Base-by-base conservation (phyloP, 64 coral and sea anemone species). In the Pocillopora verrucosa region DNA sequence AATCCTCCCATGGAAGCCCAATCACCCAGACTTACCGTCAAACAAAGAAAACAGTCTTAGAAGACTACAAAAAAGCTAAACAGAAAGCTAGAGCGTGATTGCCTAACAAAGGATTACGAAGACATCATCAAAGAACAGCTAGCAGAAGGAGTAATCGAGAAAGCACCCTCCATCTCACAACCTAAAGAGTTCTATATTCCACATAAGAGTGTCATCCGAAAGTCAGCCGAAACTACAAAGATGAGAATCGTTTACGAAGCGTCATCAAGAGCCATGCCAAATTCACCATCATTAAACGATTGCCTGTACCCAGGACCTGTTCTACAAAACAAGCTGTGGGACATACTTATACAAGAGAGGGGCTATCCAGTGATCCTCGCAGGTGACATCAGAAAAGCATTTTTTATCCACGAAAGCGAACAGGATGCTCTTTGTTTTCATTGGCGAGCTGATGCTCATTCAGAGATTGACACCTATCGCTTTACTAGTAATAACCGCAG, bases 141-240 rank as follows among this genome's bases (percentile, higher is more conserved):
- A 3, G 36, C 41, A 4, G 69, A 69, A 17, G 69, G 69, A 13
- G 26, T 90, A 0, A n/a, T 82, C 4, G 77, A 90, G 34, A 12
- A 16, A 9, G 77, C 74, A 64, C 34, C 20, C 25, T 34, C 61
- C 34, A 35, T 78, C 25, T 36, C 45, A 5, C 9, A 36, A 30
- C 60, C 16, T 3, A 89, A 63, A 17, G 88, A 90, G 58, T 90
- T 90, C 19, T 80, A 90, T 60, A 80, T 80, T 35, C 77, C 88
- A 58, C 69, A 72, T n/a, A 90, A 90, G 34, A 16, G 77, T 26
- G 78, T 90, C 3, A 61, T 90, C 11, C 19, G 77, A 34, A 77
- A 90, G 72, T 56, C 20, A 25, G 88, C 88, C 22, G 60, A 89
- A 65, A 63, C 57, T 1, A 89, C 87, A 2, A 89, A 89, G 67